A percentile compares a stretch with the other conserved stretches of the same genome.
Evolutionary conservation across 2,113 vertebrate species (phyloP).

Genomic region (Hippotragus niger): DNA sequence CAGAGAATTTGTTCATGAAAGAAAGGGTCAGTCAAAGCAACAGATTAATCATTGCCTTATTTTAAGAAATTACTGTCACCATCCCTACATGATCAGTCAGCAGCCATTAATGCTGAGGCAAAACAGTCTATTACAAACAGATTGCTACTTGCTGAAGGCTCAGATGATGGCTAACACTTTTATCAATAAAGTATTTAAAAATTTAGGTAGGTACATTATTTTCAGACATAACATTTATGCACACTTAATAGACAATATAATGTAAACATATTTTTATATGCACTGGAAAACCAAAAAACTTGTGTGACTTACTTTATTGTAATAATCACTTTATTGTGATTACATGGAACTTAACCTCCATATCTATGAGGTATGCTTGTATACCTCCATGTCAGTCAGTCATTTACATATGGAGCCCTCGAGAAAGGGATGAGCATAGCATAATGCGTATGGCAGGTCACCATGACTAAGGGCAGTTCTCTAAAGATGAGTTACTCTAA

Average conservation of each 20-base stretch:
- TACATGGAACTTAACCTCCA: background rate
- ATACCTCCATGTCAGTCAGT: background rate
- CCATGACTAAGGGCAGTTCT: background rate
- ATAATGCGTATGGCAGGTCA: background rate
- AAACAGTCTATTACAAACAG: background rate
- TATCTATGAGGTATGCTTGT: background rate
- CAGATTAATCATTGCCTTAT: background rate
- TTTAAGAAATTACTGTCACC: background rate
- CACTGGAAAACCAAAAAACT: background rate
- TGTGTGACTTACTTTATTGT: background rate
- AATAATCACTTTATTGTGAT: background rate
- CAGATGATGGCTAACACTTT: background rate
- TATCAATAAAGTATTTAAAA: background rate
- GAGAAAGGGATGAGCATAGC: background rate
- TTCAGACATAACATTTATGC: background rate
- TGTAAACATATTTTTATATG: background rate
- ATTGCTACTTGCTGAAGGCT: background rate
- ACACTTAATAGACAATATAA: background rate
- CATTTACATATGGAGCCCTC: background rate
- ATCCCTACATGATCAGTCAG: background rate
- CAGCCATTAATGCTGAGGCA: background rate
- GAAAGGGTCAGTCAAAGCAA: background rate
- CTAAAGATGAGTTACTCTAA: background rate
- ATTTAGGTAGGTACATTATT: background rate
- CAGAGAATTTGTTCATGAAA: background rate